Evolutionary conservation across 2,888 invertebrate species (phyloP).

Genomic region (Keiferia lycopersicella): DNA sequence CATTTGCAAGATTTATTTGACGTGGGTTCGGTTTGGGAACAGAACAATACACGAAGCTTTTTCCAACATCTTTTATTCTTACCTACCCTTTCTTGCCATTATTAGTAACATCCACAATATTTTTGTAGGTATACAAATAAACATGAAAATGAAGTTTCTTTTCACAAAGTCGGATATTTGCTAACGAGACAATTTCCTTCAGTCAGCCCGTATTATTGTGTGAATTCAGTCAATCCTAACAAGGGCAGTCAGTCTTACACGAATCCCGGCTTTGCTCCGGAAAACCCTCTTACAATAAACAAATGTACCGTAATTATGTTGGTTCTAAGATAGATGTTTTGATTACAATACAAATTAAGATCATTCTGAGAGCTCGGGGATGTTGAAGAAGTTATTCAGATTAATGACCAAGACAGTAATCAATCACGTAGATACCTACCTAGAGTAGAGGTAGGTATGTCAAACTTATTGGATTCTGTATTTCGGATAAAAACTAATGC

Average conservation of each 20-base stretch:
- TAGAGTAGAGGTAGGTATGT: no score
- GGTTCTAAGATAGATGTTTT: no score
- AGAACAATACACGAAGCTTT: no score
- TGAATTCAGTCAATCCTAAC: background rate
- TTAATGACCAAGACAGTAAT: no score
- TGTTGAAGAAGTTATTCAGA: no score
- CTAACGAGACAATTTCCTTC: conserved; percentile 3
- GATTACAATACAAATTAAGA: no score
- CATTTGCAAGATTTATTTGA: conserved; percentile 4
- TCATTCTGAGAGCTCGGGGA: no score
- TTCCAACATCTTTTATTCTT: no score
- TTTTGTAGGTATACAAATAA: background rate
- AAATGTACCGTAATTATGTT: background rate
- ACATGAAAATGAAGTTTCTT: background rate
- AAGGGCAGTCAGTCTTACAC: background rate
- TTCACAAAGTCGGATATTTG: background rate
- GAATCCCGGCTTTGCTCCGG: background rate
- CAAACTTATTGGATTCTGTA: no score
- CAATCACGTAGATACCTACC: no score
- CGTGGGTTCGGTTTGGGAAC: background rate
- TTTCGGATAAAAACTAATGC: no score
- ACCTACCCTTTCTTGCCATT: no score
- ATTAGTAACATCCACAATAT: background rate
- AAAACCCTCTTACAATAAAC: background rate
- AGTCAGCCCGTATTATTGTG: background rate